Evolutionary conservation across 2,113 vertebrate species (phyloP).

Genomic region (Cyprinodon brontotheroides): DNA sequence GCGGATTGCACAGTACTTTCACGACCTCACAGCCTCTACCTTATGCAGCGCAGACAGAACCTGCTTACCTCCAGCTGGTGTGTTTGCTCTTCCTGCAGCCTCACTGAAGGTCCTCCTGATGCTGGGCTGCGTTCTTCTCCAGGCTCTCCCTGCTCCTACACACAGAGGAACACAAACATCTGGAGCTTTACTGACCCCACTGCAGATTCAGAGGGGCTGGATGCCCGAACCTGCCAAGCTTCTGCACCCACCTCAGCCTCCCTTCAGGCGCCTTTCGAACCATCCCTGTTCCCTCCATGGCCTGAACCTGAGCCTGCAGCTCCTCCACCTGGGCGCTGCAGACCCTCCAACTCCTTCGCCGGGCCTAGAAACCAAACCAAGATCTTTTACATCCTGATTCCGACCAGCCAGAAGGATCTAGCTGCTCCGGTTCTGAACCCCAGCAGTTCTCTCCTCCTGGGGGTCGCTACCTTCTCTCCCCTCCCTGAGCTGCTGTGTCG

Average conservation of each 20-base stretch:
- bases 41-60: no score
- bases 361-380: constrained; percentile 69
- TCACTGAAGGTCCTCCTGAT: constrained; percentile 74
- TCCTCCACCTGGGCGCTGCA: constrained; percentile 85
- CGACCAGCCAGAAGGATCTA: no score
- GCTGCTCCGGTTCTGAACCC: not conserved
- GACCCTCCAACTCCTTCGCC: constrained; percentile 84
- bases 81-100: constrained; percentile 72
- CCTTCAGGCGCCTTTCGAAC: constrained; percentile 87
- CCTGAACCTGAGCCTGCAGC: constrained; percentile 84
- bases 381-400: not conserved
- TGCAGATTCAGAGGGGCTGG: no score
- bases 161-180: not conserved
- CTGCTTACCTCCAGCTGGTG: constrained; percentile 80
- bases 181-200: no score
- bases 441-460: not conserved
- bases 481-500: constrained; percentile 85
- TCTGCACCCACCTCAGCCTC: constrained; percentile 82
- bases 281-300: constrained; percentile 91
- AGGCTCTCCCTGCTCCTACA: constrained; percentile 84
- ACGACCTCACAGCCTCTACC: no score
- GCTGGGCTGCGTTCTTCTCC: constrained; percentile 81
- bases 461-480: constrained; percentile 82
- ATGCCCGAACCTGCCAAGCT: no score
- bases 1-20: no score